Evolutionary conservation across 2,888 invertebrate species (phyloP).

Genomic region (Nasonovia ribisnigri): DNA sequence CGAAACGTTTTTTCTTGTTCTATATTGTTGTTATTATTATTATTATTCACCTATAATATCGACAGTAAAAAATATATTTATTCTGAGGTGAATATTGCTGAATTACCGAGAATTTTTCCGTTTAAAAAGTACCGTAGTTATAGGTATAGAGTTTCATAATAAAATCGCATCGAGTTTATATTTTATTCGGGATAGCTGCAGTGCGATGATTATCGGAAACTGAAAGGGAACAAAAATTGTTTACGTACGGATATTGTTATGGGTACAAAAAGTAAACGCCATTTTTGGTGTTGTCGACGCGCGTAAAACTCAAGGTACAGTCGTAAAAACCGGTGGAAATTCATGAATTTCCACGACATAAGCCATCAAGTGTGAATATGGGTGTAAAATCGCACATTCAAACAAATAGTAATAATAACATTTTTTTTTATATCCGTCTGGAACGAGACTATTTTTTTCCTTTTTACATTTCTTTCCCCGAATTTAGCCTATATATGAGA

Average conservation of each 20-base stretch:
- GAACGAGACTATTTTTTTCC: neutral
- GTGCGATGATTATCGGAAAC: conserved; percentile 10
- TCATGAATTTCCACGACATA: conserved; percentile 53
- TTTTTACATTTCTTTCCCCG: neutral
- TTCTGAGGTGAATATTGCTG: neutral
- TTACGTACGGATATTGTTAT: conserved; percentile 13
- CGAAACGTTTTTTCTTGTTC: neutral
- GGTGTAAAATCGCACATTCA: conserved; percentile 46
- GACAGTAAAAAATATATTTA: neutral
- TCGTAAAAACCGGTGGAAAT: conserved; percentile 49
- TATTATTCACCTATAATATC: neutral
- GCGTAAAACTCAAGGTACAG: conserved; percentile 29
- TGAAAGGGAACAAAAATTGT: neutral
- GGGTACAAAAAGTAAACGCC: neutral
- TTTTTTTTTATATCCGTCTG: conserved; percentile 52
- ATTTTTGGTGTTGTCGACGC: conserved; percentile 15
- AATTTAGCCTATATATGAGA: neutral
- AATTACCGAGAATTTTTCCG: neutral
- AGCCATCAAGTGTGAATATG: conserved; percentile 47
- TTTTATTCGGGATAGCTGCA: too few relatives aligned
- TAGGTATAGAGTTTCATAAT: neutral
- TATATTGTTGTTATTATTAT: neutral
- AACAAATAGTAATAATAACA: conserved; percentile 49
- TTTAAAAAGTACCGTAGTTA: neutral
- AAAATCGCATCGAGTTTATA: neutral